Conservation (phyloP, 1,140 invertebrate genomes). For the Drosophila kanapiae region DNA sequence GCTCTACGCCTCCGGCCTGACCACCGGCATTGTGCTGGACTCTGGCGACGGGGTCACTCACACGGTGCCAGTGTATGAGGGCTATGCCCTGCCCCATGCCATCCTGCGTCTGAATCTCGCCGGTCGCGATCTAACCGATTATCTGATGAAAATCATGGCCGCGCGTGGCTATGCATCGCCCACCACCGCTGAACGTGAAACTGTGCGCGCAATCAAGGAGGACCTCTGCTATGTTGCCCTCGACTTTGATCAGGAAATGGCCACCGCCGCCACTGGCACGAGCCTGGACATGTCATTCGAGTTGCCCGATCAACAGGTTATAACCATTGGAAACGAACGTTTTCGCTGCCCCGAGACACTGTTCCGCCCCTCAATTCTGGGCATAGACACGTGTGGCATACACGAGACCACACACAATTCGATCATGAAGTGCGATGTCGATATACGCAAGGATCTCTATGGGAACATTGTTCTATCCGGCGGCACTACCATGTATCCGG, state of each 20-base stretch:
- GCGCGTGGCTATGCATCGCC: neutral
- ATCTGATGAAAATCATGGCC: neutral
- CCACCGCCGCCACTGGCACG: neutral
- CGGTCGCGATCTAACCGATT: neutral
- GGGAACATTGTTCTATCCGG: neutral
- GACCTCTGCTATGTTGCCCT: neutral
- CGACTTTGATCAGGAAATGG: neutral
- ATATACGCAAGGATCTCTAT: slow-evolving; percentile 1
- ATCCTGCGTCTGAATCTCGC: neutral
- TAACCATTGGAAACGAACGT: neutral
- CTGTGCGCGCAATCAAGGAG: slow-evolving; percentile 5
- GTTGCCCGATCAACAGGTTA: slow-evolving; percentile 3
- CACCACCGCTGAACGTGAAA: neutral
- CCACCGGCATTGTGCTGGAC: slow-evolving; percentile 3
- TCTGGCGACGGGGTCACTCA: neutral
- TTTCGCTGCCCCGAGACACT: slow-evolving; percentile 6
- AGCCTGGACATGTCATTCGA: neutral
- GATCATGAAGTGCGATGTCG: slow-evolving; percentile 4
- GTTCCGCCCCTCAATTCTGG: neutral
- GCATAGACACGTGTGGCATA: neutral
- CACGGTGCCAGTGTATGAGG: slow-evolving; percentile 6
- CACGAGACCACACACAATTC: neutral
- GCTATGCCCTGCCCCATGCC: slow-evolving; percentile 4
- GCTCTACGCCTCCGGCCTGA: neutral
- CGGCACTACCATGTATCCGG: slow-evolving; percentile 5